phyloP scores from a whole-genome alignment of 1,140 invertebrate genomes.

The Cydia fagiglandana region DNA sequence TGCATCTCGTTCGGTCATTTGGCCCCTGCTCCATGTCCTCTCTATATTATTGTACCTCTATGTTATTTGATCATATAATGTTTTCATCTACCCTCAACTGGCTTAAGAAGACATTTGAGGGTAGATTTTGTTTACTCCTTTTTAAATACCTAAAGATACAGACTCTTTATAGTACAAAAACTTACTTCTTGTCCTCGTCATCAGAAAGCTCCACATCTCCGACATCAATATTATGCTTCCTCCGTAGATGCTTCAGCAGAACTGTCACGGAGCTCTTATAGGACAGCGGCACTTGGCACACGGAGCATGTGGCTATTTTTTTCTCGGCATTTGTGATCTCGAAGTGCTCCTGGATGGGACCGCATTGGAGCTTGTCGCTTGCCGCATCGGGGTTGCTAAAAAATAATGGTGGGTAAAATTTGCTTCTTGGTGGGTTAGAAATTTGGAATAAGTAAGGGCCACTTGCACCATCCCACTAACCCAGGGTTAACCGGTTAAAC shows the following conservation, averaged over 20 bases:
- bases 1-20: no score
- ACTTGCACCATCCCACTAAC: no score
- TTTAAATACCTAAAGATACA: no score
- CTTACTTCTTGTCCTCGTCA: constrained; percentile 4
- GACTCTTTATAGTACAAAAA: neutral
- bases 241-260: constrained; percentile 1
- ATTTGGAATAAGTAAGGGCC: no score
- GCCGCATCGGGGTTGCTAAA: neutral
- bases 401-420: neutral
- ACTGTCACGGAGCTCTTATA: constrained; percentile 4
- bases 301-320: constrained; percentile 2
- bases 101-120: no score
- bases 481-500: no score
- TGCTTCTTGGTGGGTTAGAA: no score
- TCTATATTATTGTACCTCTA: no score
- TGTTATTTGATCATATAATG: no score
- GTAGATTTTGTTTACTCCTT: no score
- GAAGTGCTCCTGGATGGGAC: neutral
- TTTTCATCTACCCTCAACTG: no score
- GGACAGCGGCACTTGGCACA: constrained; percentile 3
- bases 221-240: constrained; percentile 21
- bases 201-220: neutral
- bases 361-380: neutral
- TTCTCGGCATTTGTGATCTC: neutral
- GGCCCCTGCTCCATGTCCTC: no score